These are phyloP conservation scores for Papilio dardanus DNA, from an alignment of 1,140 invertebrate genomes.

Conservation along the genomic window DNA sequence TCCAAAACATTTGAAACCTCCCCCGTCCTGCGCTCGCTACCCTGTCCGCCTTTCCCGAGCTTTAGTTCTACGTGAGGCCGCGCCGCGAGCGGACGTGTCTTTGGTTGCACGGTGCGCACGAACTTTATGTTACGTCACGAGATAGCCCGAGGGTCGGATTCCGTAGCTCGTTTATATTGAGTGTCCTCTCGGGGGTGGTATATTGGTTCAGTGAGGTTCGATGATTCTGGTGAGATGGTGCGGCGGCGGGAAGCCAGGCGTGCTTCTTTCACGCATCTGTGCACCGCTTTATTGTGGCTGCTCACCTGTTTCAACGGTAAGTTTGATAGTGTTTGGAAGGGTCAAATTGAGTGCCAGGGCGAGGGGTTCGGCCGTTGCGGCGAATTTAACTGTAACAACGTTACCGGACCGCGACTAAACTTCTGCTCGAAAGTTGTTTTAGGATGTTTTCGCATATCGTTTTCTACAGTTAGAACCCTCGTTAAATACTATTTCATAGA, in stretches of 20 bases:
- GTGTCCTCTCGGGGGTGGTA: slow-evolving; percentile 56
- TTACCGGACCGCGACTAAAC: background rate
- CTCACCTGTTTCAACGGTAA: slow-evolving; percentile 72
- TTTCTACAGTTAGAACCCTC: background rate
- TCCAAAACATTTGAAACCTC: slow-evolving; percentile 72
- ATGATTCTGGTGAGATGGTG: slow-evolving; percentile 72
- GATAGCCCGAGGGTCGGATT: slow-evolving; percentile 50
- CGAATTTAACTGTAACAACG: slow-evolving; percentile 52
- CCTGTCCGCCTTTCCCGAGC: slow-evolving; percentile 49
- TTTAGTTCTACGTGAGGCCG: slow-evolving; percentile 62
- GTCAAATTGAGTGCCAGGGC: slow-evolving; percentile 53
- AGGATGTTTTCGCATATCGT: background rate
- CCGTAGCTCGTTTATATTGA: slow-evolving; percentile 53
- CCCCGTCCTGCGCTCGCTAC: slow-evolving; percentile 56
- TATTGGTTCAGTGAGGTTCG: slow-evolving; percentile 66
- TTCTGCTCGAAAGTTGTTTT: slow-evolving; percentile 6
- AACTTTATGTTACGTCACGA: slow-evolving; percentile 75
- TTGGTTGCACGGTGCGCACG: slow-evolving; percentile 21
- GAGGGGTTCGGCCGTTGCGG: slow-evolving; percentile 52
- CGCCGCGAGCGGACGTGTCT: slow-evolving; percentile 50
- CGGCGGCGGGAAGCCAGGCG: slow-evolving; percentile 60
- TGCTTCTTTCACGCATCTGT: slow-evolving; percentile 59
- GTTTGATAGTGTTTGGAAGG: slow-evolving; percentile 53
- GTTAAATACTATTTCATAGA: background rate
- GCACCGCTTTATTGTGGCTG: slow-evolving; percentile 64